Percentiles rank a stretch among this genome's conserved stretches.
Evolutionary conservation across 1,140 invertebrate genomes (phyloP).

Genomic region (Nephotettix cincticeps): DNA sequence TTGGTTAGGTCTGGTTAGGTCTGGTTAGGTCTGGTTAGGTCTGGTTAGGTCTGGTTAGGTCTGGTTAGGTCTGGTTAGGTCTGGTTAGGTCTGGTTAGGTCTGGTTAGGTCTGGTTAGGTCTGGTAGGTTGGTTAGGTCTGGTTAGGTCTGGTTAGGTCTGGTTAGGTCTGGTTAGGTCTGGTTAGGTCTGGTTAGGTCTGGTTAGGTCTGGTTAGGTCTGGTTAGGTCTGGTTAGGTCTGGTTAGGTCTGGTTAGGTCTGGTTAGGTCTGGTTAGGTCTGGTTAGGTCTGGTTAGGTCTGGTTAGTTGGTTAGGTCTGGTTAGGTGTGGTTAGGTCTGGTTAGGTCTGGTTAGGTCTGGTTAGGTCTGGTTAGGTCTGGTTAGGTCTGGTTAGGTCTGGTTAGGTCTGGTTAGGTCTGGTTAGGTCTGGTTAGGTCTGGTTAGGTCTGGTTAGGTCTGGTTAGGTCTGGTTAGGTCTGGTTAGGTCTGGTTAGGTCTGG

Average conservation of each 20-base stretch:
- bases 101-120: constrained; percentile 18
- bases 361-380: neutral
- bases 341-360: neutral
- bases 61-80: too few relatives aligned
- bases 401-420: neutral
- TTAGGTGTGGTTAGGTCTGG: neutral
- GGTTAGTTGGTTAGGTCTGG: neutral
- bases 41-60: too few relatives aligned
- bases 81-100: too few relatives aligned
- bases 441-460: neutral
- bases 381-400: neutral
- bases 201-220: constrained; percentile 5
- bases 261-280: neutral
- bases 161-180: constrained; percentile 20
- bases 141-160: constrained; percentile 20
- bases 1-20: too few relatives aligned
- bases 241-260: neutral
- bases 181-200: constrained; percentile 13
- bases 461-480: neutral
- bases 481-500: neutral
- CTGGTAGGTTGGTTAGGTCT: constrained; percentile 11
- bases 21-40: too few relatives aligned
- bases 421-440: neutral
- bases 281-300: neutral
- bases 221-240: constrained; percentile 20